Base-by-base conservation (phyloP, 1,140 invertebrate genomes). In the Aricia agestis region DNA sequence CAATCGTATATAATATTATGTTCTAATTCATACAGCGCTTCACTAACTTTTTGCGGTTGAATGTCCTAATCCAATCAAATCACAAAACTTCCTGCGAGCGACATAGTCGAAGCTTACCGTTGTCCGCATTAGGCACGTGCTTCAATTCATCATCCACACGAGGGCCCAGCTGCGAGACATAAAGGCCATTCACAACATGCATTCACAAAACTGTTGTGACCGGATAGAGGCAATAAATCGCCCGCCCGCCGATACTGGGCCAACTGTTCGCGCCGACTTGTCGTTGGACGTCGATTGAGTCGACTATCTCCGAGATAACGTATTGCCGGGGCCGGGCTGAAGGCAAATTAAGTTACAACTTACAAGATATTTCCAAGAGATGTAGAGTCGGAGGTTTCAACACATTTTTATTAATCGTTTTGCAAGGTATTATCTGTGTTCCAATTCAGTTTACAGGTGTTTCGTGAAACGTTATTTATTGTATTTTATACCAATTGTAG, bases 151-250 rank as follows among this genome's bases (percentile, higher is more conserved):
- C 45, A 52, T 52, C 45, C 10, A 52, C 45, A 52, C 45, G 9
- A 52, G 45, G 11, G 45, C 45, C 45, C 45, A 52, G 45, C 45
- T 52, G 45, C 13, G 45, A 52, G 66, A 45, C 42, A 68, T 72
- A 72, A 72, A 66, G 17, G 25, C 45, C 18, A 72, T 69, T 72
- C 71, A 78, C 72, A 81, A 78, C 80, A 74, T 80, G 78, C 76
- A 80, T 81, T 75, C 76, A 68, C 74, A 78, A 78, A 77, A 77
- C 76, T 70, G 68, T 72, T 68, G 74, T 84, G 79, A 83, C 83
- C 81, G 76, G 79, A 84, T 81, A 74, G 74, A 72, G 70, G 75
- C 58, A 61, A 80, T 86, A 86, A 86, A 86, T 86, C 75, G 68
- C 65, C 25, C 66, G 65, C 57, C 36, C 45, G 45, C 45, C 45